Evolutionary conservation across 2,888 invertebrate species (phyloP).

Genomic region (Gnatocerus cornutus): DNA sequence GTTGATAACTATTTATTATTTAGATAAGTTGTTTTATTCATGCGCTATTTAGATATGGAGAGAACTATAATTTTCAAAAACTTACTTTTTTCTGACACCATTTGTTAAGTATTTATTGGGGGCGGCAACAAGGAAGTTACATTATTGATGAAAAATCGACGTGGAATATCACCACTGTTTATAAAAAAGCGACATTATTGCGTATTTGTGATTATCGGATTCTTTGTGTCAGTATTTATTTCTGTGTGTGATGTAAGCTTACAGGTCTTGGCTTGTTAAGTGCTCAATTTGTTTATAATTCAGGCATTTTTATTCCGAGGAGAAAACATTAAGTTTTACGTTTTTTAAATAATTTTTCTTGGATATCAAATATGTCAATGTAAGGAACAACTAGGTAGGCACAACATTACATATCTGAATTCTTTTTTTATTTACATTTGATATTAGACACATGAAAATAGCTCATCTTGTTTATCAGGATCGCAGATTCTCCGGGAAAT

Average conservation of each 20-base stretch:
- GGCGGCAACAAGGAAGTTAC: background rate
- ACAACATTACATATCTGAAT: too few relatives aligned
- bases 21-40: background rate
- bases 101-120: background rate
- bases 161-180: background rate
- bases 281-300: background rate
- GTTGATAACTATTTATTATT: background rate
- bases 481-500: too few relatives aligned
- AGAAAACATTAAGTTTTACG: too few relatives aligned
- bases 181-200: background rate
- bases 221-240: conserved; percentile 2
- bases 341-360: too few relatives aligned
- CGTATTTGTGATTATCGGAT: conserved; percentile 1
- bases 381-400: too few relatives aligned
- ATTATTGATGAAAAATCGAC: background rate
- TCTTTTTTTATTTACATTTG: too few relatives aligned
- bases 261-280: background rate
- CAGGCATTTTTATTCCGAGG: too few relatives aligned
- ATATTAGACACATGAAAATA: too few relatives aligned
- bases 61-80: background rate
- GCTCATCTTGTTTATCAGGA: too few relatives aligned
- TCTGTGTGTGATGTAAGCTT: background rate
- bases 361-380: too few relatives aligned
- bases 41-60: background rate
- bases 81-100: background rate